A percentile compares a stretch with the other conserved stretches of the same genome.
These are phyloP conservation scores for Hoplostethus mediterraneus DNA, from an alignment of 2,797 vertebrate genomes.

Conservation along the genomic window DNA sequence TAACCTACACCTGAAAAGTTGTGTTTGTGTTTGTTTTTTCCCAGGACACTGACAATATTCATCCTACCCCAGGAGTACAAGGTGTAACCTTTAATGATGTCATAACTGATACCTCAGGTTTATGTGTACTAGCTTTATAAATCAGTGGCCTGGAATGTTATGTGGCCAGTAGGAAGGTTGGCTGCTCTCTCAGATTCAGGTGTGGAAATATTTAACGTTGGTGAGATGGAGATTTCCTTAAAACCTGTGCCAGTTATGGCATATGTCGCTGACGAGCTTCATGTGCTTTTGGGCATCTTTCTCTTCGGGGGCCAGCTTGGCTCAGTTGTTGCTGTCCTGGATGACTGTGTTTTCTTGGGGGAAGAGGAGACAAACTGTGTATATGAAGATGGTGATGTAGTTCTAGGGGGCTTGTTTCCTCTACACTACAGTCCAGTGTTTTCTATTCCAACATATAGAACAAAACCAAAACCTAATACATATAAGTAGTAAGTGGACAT, in stretches of 20 bases:
- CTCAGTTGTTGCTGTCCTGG: conserved; percentile 25
- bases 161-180: neutral
- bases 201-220: neutral
- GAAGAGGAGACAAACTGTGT: conserved; percentile 68
- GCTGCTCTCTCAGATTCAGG: neutral
- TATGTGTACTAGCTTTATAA: conserved; percentile 21
- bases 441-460: conserved; percentile 56
- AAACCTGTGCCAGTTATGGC: conserved; percentile 46
- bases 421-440: conserved; percentile 75
- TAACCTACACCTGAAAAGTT: no score
- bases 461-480: conserved; percentile 61
- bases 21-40: no score
- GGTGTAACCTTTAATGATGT: conserved; percentile 15
- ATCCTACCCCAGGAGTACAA: neutral
- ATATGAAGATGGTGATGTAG: conserved; percentile 77
- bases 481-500: conserved; percentile 77
- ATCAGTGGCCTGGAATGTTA: conserved; percentile 9
- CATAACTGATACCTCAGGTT: conserved; percentile 15
- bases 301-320: conserved; percentile 21
- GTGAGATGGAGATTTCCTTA: neutral
- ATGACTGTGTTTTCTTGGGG: conserved; percentile 72
- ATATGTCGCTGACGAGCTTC: conserved; percentile 13
- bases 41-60: neutral
- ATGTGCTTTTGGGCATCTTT: conserved; percentile 33
- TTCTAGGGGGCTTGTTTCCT: conserved; percentile 81